phyloP scores from a whole-genome alignment of 2,888 invertebrate genomes.

The Pinctada fucata region DNA sequence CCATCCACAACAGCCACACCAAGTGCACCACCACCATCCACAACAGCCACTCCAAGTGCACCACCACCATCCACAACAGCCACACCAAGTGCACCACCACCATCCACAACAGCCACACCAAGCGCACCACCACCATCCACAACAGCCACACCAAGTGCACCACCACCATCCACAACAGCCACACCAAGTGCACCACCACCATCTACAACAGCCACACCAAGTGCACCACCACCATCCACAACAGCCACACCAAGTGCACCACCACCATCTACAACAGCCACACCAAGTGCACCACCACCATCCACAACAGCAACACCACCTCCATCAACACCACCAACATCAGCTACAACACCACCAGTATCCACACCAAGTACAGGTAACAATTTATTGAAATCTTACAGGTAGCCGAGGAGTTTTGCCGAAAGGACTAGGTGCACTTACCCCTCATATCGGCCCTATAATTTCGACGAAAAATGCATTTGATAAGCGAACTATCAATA shows the following conservation, averaged over 20 bases:
- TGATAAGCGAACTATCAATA: no score
- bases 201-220: no score
- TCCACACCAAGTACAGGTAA: background rate
- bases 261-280: no score
- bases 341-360: background rate
- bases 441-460: no score
- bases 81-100: background rate
- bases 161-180: background rate
- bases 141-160: slow-evolving; percentile 1
- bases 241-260: no score
- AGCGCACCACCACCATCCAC: background rate
- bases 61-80: slow-evolving; percentile 3
- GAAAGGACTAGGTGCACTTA: no score
- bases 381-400: no score
- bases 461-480: no score
- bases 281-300: background rate
- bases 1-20: no score
- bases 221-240: no score
- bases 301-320: background rate
- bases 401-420: no score
- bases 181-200: slow-evolving; percentile 1
- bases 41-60: background rate
- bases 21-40: no score
- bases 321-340: background rate
- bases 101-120: slow-evolving; percentile 2